These are phyloP conservation scores for Pandemis cinnamomeana DNA, from an alignment of 2,888 invertebrate species.

Conservation along the genomic window DNA sequence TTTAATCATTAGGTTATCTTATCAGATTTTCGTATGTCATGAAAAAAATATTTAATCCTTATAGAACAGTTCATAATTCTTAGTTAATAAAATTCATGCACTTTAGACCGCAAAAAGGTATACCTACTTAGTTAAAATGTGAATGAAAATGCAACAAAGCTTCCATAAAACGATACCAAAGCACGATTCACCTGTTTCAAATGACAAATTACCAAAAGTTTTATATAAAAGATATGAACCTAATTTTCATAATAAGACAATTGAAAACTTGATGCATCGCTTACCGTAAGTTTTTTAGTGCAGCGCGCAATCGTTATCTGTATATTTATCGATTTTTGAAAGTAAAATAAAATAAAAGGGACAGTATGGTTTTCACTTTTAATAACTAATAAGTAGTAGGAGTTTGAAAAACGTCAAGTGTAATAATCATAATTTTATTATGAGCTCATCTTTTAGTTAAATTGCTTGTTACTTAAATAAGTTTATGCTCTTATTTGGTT, in stretches of 20 bases:
- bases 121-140: not conserved
- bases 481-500: too few relatives aligned
- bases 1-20: too few relatives aligned
- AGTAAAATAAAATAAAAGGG: not conserved
- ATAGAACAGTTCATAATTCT: not conserved
- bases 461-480: too few relatives aligned
- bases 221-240: conserved; percentile 47
- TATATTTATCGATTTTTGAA: conserved; percentile 13
- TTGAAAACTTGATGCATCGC: conserved; percentile 66
- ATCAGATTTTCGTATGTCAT: too few relatives aligned
- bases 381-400: too few relatives aligned
- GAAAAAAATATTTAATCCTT: too few relatives aligned
- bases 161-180: conserved; percentile 12
- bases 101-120: not conserved
- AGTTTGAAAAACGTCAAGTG: too few relatives aligned
- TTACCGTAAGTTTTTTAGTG: conserved; percentile 56
- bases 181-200: conserved; percentile 25
- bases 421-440: too few relatives aligned
- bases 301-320: conserved; percentile 31
- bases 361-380: too few relatives aligned
- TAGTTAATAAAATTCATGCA: not conserved
- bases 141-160: conserved; percentile 19
- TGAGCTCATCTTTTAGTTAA: too few relatives aligned
- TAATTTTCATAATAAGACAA: conserved; percentile 67
- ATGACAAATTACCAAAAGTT: conserved; percentile 38